Base-by-base conservation (phyloP, 2,888 invertebrate genomes). In the Melanargia galathea region DNA sequence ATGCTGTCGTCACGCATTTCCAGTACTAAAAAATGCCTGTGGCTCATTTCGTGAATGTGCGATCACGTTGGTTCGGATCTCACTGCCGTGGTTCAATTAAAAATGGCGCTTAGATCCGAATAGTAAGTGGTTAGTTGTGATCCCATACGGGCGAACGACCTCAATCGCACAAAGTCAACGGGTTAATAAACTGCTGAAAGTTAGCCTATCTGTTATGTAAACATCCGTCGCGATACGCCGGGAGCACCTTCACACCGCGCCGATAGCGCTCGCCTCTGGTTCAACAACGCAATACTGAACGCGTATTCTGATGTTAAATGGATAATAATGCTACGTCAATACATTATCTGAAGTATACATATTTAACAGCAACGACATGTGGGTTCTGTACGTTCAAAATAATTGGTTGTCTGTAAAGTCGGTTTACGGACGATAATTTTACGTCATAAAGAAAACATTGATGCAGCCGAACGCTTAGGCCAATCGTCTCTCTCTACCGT, bases 211-310 rank as follows among this genome's bases (percentile, higher is more conserved):
- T 76, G 62, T 69, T 78, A 70, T 76, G 71, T 77, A 81, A 84
- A 86, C 84, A 86, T 84, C 82, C 82, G 80, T 75, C 73, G 74
- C 67, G 75, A 78, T 78, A 75, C 13, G 49, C 70, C 55, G 26
- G 64, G 61, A 56, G 26, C 60, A 60, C 58, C 58, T 58, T 58
- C 58, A 24, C 48, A 65, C 48, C 55, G 55, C 68, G 55, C 81
- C 83, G 55, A 55, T 55, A 40, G 40, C 55, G 54, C 6, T 51
- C 26, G 7, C 16, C 49, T 51, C 33, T 10, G 30, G 30, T 20
- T 22, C 43, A 30, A 26, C 43, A 30, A 26, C 56, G 26, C 56
- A 8, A 56, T 45, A 30, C 43, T 4, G 22, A 30, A 30, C 24
- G 10, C 48, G 24, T 24, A 24, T 48, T 45, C 43, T 38, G 24